Base-by-base conservation (phyloP, 2,797 vertebrate genomes). In the Podargus strigoides region DNA sequence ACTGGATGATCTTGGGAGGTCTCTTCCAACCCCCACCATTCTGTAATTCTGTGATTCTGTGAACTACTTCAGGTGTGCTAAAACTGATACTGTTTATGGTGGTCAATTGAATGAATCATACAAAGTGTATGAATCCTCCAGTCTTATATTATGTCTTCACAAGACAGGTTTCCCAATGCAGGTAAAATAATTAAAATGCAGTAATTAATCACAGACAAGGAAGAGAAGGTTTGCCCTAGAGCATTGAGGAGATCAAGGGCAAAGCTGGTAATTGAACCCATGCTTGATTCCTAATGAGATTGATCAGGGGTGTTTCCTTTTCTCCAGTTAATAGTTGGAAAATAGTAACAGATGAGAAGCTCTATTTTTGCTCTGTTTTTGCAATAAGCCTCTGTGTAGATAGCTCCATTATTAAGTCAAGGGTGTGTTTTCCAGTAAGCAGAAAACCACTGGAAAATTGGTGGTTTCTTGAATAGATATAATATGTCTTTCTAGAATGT, bases 361-460 rank as follows among this genome's bases (percentile, higher is more conserved):
- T 94, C 34, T 74, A 1, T 82, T 92, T 76, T 55, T 70, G 73
- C 19, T 30, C 4, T 15, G 23, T 14, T 41, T 41, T 15, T 84
- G 49, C 60, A 76, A 4, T 52, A 32, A 79, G 34, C 41, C 39
- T 69, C 69, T 75, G 53, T 70, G 60, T 79, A 81, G 64, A 47
- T 60, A 53, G 59, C 58, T 84, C 9, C 18, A 3, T 58, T 75
- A 23, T 81, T 27, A 52, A 72, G 80, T 68, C 59, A 78, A 86
- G 69, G 55, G 37, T 66, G 21, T 78, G 44, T 93, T 93, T 95
- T 89, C 78, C 68, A 76, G 30, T 74, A 81, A 90, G 67, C 56
- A 67, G 80, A 87, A 94, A 93, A 81, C 50, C 69, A 55, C 70
- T 55, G 84, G 77, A 78, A 90, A 88, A 91, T 50, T 69, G 42